Base-by-base conservation (phyloP, 2,888 invertebrate species). In the Dryobota labecula region DNA sequence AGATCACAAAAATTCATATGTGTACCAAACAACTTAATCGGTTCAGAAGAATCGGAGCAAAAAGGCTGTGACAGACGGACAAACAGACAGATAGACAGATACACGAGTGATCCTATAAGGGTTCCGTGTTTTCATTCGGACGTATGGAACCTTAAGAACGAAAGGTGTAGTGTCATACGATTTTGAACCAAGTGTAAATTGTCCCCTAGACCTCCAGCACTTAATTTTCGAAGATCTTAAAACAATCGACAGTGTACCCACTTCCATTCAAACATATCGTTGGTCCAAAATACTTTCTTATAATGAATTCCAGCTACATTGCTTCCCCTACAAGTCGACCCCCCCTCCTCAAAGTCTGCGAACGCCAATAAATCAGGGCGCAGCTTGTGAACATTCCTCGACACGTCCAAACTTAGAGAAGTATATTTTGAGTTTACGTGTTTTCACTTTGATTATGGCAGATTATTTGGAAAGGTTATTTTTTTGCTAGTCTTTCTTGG, bases 381-480 rank as follows among this genome's bases (percentile, higher is more conserved):
- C 90, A 88, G 89, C 87, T 87, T 86, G 90, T 83, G 83, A 85
- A 85, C 88, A 81, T 79, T 81, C 80, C 80, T 84, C 82, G 75
- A 78, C 80, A 75, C 74, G 85, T 88, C 86, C 84, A 81, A 89
- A 89, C 84, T 88, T 88, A 51, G 76, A 79, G 79, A 87, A 88
- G 87, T 87, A 88, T 88, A 88, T 89, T 85, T 80, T 73, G 80
- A 84, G 80, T 83, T 82, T 68, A 79, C 86, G 70, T 80, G 84
- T 83, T 85, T 80, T 69, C 58, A 45, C 70, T 73, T 76, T 81
- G 86, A 84, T 84, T 81, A 74, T 74, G 43, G 62, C 41, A 65
- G 54, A 68, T 81, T 82, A 68, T 68, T 58, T n/a, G 49, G 38
- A 38, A 62, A 45, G 43, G 63, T 62, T 63, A 49, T 68, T 70